Conservation (phyloP, 2,888 invertebrate species). For the Seladonia tumulorum region DNA sequence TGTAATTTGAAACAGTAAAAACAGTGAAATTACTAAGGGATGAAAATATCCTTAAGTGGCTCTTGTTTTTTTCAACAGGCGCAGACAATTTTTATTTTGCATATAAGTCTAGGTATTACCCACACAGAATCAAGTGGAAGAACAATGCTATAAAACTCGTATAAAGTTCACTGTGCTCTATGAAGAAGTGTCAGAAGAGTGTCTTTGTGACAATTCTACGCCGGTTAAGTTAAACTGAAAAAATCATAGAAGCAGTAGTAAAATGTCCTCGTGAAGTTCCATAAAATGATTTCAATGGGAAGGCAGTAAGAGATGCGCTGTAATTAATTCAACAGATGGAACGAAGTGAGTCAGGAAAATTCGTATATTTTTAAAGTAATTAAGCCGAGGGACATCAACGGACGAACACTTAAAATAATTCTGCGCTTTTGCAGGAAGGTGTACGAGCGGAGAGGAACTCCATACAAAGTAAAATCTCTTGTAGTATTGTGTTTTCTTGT, state of each 20-base stretch:
- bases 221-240: not conserved
- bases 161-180: not conserved
- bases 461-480: not conserved
- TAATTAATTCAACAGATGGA: not conserved
- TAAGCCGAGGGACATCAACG: not conserved
- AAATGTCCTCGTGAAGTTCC: not conserved
- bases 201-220: not conserved
- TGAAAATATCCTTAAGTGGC: not conserved
- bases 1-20: not conserved
- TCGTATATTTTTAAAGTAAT: not conserved
- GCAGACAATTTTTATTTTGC: not conserved
- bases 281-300: not conserved
- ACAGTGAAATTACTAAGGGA: not conserved
- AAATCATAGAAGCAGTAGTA: not conserved
- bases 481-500: not conserved
- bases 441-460: not conserved
- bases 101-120: not conserved
- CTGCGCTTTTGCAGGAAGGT: not conserved
- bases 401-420: not conserved
- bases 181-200: too few species aligned
- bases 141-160: not conserved
- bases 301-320: not conserved
- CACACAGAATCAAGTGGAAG: too few species aligned
- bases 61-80: too few species aligned
- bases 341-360: not conserved